Conservation (phyloP, 1,140 invertebrate genomes). For the Agraylea sexmaculata region DNA sequence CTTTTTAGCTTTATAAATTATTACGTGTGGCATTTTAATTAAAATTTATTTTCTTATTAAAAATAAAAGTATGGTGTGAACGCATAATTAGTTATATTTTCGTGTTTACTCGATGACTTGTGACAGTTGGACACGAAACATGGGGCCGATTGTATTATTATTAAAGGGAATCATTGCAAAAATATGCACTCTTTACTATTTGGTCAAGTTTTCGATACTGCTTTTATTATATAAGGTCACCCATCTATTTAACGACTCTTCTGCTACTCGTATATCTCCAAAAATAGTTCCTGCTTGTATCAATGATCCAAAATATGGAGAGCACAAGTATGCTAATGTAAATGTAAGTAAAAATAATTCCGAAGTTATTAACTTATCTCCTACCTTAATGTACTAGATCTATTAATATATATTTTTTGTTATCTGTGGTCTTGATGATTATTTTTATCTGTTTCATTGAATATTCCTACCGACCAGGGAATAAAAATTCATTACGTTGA, state of each 20-base stretch:
- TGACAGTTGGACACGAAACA: too few species aligned
- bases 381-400: not conserved
- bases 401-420: not conserved
- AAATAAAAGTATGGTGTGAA: not conserved
- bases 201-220: not conserved
- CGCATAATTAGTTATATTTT: constrained; percentile 1
- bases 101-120: constrained; percentile 20
- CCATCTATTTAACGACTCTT: constrained; percentile 27
- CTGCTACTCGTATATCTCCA: constrained; percentile 21
- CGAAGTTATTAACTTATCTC: constrained; percentile 2
- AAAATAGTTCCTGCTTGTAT: constrained; percentile 24
- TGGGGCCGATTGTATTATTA: too few species aligned
- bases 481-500: constrained; percentile 56
- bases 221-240: constrained; percentile 22
- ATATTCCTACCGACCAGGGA: constrained; percentile 29
- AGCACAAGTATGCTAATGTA: constrained; percentile 34
- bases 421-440: not conserved
- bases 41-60: constrained; percentile 1
- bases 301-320: constrained; percentile 32
- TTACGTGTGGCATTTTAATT: too few species aligned
- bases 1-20: too few species aligned
- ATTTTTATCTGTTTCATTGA: not conserved
- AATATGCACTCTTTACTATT: too few species aligned
- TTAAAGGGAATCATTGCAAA: too few species aligned
- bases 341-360: constrained; percentile 30